Base-by-base conservation (phyloP, 2,113 vertebrate genomes). In the Carollia perspicillata region DNA sequence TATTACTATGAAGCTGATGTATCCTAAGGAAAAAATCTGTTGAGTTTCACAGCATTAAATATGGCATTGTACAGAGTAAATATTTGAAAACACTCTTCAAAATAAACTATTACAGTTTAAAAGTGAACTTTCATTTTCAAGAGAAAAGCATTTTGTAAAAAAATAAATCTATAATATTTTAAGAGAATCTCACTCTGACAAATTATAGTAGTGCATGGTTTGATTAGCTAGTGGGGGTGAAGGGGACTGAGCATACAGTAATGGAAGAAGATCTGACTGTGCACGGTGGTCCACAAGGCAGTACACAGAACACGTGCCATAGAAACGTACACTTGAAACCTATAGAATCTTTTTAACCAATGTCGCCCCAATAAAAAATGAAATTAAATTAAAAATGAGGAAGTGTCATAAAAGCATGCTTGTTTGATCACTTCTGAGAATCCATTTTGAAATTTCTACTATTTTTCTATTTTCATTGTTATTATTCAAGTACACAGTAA, bases 331-430 rank as follows among this genome's bases (percentile, higher is more conserved):
- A 60, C 58, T 60, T 3, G 58, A 60, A 60, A 60, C 26, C 10
- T 60, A 4, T 5, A 60, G 26, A 11, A 30, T 60, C 58, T 60
- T 30, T 28, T 60, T 5, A 60, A 30, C 26, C 58, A 60, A 13
- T 60, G 26, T 60, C 11, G 30, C 10, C 26, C 26, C 58, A 55
- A 60, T 60, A 60, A 60, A 28, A 65, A 68, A n/a, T 66, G 28
- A 60, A 60, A 60, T 99, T 99, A 99, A 99, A 99, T 99, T 99
- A 98, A 99, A 99, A 99, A 99, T 99, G 99, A 99, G 99, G 98
- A 99, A 99, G 99, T 99, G 99, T 98, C 99, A 99, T 98, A 98
- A 98, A 99, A 98, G 98, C 99, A 98, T 98, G 98, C 99, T 99
- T 99, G 99, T 99, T 98, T 99, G 99, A 99, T 99, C 99, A 99